These are phyloP conservation scores for Todiramphus chloris DNA, from an alignment of 2,113 vertebrate genomes.

Conservation along the genomic window DNA sequence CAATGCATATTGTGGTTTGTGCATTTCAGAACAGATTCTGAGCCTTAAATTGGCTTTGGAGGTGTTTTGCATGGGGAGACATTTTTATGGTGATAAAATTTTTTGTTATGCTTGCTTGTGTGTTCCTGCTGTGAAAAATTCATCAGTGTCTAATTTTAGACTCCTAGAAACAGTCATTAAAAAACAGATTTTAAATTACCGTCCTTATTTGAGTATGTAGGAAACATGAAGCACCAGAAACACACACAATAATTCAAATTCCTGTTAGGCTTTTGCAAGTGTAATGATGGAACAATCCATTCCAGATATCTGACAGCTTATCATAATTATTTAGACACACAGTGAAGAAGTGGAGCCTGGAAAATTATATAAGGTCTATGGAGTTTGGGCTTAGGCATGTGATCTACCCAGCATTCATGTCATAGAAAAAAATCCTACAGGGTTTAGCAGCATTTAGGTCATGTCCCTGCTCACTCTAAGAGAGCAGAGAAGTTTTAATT, in stretches of 20 bases:
- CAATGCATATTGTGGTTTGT: background rate
- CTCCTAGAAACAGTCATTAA: background rate
- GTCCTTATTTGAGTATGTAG: background rate
- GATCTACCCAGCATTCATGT: background rate
- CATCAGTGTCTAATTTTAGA: background rate
- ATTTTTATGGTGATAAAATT: background rate
- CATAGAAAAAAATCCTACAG: background rate
- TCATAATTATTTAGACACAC: constrained; percentile 52
- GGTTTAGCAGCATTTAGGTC: constrained; percentile 8
- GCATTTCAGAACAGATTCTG: background rate
- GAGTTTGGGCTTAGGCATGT: background rate
- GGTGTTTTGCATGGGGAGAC: accelerated
- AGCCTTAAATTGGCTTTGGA: background rate
- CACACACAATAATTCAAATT: background rate
- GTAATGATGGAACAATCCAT: background rate
- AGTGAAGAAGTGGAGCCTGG: background rate
- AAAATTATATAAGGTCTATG: constrained; percentile 10
- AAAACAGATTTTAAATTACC: background rate
- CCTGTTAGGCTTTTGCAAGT: background rate
- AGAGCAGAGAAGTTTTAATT: background rate
- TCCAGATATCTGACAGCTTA: constrained; percentile 28
- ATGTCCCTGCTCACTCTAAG: background rate
- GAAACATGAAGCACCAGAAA: background rate
- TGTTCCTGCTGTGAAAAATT: background rate
- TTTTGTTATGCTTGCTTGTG: background rate